Evolutionary conservation across 1,140 invertebrate genomes (phyloP), one percentile per base, ranked within the genome.

Genomic region (Melanaphis sacchari): DNA sequence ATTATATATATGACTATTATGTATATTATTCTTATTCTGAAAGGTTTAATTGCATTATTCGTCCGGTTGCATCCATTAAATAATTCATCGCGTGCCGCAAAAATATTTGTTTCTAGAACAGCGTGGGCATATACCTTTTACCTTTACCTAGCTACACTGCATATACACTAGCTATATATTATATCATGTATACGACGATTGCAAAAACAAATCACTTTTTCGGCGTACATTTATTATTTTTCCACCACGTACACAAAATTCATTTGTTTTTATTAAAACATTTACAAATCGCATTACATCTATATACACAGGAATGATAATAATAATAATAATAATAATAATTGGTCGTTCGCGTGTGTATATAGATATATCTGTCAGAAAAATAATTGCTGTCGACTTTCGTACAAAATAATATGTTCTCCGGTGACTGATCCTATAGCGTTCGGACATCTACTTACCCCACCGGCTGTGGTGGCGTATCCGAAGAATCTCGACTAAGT

Each of bases 141-240:
- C 59, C 59, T n/a, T 76, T 18, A 76, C 59, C 15, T 76, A 18
- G 59, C 59, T 66, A n/a, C 31, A 49, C 46, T 18, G 46, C 18
- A 49, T 49, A 49, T 15, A n/a, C 59, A 76, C n/a, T 76, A 76
- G 31, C n/a, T 31, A 76, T 76, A n/a, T 21, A 76, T 76, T 76
- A 66, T 66, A n/a, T 76, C 59, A 66, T n/a, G 31, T 66, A 66
- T 31, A 31, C 59, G 11, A 22, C n/a, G 87, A 88, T 88, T n/a
- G 46, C 36, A 46, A 52, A 89, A 89, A 89, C 87, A 52, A 89
- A 89, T 89, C 87, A 49, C 87, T 89, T 52, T 89, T 52, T 89
- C n/a, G 24, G 43, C 43, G 87, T 49, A 43, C 87, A 18, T 52
- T 36, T 52, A 18, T 89, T 87, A n/a, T 24, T 89, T 38, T 88